phyloP scores from a whole-genome alignment of 1,140 invertebrate genomes.

The Sarcophaga peregrina region DNA sequence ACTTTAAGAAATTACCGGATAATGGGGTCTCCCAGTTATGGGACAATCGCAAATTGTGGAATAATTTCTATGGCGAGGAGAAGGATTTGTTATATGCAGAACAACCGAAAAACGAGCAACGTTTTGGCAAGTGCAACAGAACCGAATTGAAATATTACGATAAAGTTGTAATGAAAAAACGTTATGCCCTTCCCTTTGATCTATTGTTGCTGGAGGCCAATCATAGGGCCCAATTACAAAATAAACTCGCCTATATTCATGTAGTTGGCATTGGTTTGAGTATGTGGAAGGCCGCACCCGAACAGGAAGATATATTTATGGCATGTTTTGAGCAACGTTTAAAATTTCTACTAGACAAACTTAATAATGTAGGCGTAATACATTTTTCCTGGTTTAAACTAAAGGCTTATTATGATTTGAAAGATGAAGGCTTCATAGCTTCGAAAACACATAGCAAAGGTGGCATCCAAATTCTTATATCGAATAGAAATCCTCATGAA shows the following conservation, averaged over 20 bases:
- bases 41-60: constrained; percentile 46
- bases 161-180: constrained; percentile 49
- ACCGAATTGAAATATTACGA: constrained; percentile 44
- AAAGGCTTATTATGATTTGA: constrained; percentile 43
- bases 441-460: constrained; percentile 47
- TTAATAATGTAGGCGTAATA: constrained; percentile 48
- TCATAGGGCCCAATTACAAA: constrained; percentile 7
- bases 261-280: constrained; percentile 50
- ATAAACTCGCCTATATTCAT: constrained; percentile 47
- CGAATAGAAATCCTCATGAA: constrained; percentile 48
- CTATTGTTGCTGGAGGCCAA: constrained; percentile 45
- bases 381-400: constrained; percentile 52
- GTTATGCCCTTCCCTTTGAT: constrained; percentile 47
- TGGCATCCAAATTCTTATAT: constrained; percentile 47
- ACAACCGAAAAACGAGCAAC: constrained; percentile 28
- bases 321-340: constrained; percentile 51
- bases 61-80: constrained; percentile 47
- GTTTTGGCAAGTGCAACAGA: constrained; percentile 40
- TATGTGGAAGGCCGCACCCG: constrained; percentile 45
- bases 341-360: constrained; percentile 44
- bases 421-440: constrained; percentile 45
- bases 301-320: constrained; percentile 52
- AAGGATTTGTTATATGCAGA: constrained; percentile 38
- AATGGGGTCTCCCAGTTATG: constrained; percentile 56
- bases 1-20: constrained; percentile 72